These are phyloP conservation scores for Zygaena filipendulae DNA, from an alignment of 2,888 invertebrate genomes.

Conservation along the genomic window DNA sequence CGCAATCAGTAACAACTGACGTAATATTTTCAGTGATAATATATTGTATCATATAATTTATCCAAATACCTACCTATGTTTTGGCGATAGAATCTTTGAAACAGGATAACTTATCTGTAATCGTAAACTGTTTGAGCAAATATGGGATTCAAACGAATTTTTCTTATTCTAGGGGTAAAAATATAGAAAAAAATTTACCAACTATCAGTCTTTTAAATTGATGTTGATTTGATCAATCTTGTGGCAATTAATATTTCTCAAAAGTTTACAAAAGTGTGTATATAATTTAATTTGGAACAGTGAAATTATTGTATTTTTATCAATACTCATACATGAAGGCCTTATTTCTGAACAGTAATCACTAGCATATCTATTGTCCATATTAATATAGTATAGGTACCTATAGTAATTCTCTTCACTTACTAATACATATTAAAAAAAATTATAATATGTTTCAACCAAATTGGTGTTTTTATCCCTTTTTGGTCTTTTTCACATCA, in stretches of 20 bases:
- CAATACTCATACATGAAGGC: no score
- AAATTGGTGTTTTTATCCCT: no score
- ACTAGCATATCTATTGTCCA: conserved; percentile 46
- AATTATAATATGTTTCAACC: no score
- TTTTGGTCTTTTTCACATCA: no score
- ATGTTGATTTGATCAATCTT: conserved; percentile 65
- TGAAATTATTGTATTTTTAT: no score
- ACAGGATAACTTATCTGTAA: conserved; percentile 33
- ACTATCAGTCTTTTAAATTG: conserved; percentile 71
- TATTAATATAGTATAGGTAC: conserved; percentile 24
- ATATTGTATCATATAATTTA: no score
- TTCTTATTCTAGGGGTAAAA: conserved; percentile 66
- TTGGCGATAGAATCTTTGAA: conserved; percentile 38
- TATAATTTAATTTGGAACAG: conserved; percentile 10
- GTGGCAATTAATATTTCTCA: conserved; percentile 59
- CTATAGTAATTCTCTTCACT: conserved; percentile 17
- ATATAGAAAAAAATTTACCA: conserved; percentile 64
- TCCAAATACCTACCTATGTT: no score
- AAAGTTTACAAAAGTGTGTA: conserved; percentile 58
- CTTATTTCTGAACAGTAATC: no score
- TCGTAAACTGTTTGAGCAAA: conserved; percentile 57
- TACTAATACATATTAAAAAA: no score
- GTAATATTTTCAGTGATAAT: no score
- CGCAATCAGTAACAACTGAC: no score
- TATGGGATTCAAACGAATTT: conserved; percentile 57